Conservation (phyloP, 2,797 vertebrate genomes). For the Phalanger gymnotis region DNA sequence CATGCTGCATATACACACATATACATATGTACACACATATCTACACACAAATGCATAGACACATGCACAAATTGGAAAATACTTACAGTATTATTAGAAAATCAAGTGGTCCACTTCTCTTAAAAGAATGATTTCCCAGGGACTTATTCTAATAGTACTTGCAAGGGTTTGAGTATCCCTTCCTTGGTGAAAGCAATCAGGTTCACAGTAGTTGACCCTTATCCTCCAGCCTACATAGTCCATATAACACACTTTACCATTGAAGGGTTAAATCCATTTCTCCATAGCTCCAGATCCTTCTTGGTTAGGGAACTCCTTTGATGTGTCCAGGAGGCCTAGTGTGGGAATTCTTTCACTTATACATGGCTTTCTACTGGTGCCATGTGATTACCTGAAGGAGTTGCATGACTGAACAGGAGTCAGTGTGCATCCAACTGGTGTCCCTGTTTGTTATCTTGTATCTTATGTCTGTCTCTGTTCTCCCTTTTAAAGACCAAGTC, state of each 20-base stretch:
- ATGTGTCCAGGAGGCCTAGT: neutral
- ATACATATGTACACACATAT: neutral
- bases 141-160: neutral
- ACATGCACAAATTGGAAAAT: neutral
- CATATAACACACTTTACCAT: neutral
- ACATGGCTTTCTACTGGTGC: neutral
- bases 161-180: neutral
- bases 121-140: neutral
- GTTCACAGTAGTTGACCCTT: too few species aligned
- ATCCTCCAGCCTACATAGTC: neutral
- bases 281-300: neutral
- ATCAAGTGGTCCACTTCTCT: neutral
- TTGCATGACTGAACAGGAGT: neutral
- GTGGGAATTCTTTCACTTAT: neutral
- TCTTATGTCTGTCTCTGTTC: neutral
- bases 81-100: neutral
- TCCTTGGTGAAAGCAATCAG: too few species aligned
- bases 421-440: neutral
- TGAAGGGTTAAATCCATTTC: neutral
- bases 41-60: neutral
- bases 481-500: neutral
- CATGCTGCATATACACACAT: neutral
- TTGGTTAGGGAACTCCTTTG: neutral
- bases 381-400: neutral
- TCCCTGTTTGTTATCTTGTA: neutral